phyloP scores from a whole-genome alignment of 2,797 vertebrate genomes.

The Lemur catta region DNA sequence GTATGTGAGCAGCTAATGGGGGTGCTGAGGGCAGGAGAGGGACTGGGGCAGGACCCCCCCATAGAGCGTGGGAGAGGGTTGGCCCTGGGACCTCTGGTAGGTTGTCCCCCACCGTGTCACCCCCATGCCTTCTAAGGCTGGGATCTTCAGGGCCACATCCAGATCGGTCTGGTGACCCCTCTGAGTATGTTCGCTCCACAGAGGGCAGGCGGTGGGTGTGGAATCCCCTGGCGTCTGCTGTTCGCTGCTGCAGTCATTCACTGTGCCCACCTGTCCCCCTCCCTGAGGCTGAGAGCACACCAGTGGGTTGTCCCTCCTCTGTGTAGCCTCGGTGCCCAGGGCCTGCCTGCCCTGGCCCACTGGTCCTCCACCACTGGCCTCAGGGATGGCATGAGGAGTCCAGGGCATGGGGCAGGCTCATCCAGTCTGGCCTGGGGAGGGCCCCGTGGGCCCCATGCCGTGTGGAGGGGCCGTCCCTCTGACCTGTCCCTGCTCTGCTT shows the following conservation, averaged over 20 bases:
- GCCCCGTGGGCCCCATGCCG: background rate
- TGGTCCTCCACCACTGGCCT: accelerated
- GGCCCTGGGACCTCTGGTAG: background rate
- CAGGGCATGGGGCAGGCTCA: background rate
- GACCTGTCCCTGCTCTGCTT: background rate
- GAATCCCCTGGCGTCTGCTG: background rate
- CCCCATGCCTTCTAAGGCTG: background rate
- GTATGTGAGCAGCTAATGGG: background rate
- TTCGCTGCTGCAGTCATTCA: accelerated
- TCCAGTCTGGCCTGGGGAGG: background rate
- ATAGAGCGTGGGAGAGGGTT: background rate
- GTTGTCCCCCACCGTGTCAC: background rate
- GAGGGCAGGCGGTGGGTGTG: background rate
- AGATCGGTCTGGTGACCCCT: background rate
- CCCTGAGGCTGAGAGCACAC: background rate
- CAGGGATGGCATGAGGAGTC: background rate
- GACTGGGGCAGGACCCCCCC: background rate
- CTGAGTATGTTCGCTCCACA: background rate
- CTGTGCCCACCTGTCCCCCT: accelerated
- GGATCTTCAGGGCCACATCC: background rate
- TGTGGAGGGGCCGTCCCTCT: background rate
- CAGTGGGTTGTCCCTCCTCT: background rate
- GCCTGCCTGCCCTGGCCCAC: no score
- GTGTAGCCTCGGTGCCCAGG: background rate
- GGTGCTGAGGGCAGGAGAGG: background rate